Evolutionary conservation across 1,140 invertebrate genomes (phyloP).

Genomic region (Gryon sp.): DNA sequence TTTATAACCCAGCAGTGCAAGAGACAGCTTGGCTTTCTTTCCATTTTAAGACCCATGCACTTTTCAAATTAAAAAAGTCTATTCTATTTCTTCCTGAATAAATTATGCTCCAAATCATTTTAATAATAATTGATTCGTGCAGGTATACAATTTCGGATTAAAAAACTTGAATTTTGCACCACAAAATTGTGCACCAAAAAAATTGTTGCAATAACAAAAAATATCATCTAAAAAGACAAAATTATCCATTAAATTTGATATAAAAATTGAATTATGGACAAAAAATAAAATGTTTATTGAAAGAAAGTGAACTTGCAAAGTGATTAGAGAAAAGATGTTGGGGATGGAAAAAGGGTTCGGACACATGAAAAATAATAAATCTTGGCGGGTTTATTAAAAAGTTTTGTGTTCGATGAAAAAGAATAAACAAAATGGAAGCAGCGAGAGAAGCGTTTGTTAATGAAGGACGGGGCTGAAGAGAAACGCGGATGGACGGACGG

Average conservation of each 20-base stretch:
- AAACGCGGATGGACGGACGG: slow-evolving; percentile 56
- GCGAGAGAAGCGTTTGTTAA: slow-evolving; percentile 80
- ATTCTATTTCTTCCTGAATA: slow-evolving; percentile 4
- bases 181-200: too few relatives aligned
- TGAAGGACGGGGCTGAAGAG: slow-evolving; percentile 71
- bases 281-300: too few relatives aligned
- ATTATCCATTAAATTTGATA: too few relatives aligned
- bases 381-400: slow-evolving; percentile 79
- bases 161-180: too few relatives aligned
- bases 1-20: too few relatives aligned
- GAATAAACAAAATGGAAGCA: slow-evolving; percentile 79
- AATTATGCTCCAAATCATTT: neutral
- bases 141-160: neutral
- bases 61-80: slow-evolving; percentile 1
- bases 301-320: slow-evolving; percentile 16
- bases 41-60: too few relatives aligned
- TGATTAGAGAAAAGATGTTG: slow-evolving; percentile 30
- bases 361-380: slow-evolving; percentile 80
- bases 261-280: too few relatives aligned
- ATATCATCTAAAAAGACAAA: too few relatives aligned
- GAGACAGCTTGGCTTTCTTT: too few relatives aligned
- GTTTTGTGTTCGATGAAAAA: slow-evolving; percentile 62
- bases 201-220: too few relatives aligned
- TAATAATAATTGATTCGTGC: neutral
- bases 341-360: slow-evolving; percentile 64